Evolutionary conservation across 2,113 vertebrate species (phyloP), one percentile per base, ranked within the genome.

Genomic region (Lanius collurio): DNA sequence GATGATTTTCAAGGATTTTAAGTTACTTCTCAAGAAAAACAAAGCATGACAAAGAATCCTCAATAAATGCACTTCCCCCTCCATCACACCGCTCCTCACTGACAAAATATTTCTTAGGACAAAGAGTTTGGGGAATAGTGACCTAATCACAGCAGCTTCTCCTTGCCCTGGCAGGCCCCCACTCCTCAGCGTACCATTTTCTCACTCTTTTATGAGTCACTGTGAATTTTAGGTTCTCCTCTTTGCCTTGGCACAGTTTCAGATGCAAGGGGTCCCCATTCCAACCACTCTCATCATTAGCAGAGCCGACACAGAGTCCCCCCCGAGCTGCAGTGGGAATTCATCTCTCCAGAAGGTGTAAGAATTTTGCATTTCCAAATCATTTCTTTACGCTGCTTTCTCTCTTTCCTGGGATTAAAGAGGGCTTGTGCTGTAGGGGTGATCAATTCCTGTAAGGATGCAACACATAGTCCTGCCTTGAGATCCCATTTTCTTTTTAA

Each of bases 261-360:
- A 82, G 63, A 44, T 13, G 13, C 31, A 65, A 69, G 9, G 21
- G 23, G 4, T 44, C 19, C 39, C n/a, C 39, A n/a, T 46, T 79
- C 56, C 42, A 67, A 15, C 5, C 31, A 28, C 27, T 42, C 15
- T 33, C 13, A 12, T 27, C 18, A 3, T 35, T 24, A 53, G 27
- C 27, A 81, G 44, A 44, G 46, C 10, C 0, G 0, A 52, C 28
- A 37, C 5, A 19, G 2, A 50, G 49, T 46, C 8, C 0, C 8
- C 18, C 21, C 8, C 5, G 1, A 12, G 20, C 24, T 53, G 60
- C 78, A 75, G 59, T 1, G 1, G 20, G 17, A 81, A 59, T 55
- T 76, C 14, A 39, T 23, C 53, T 42, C 26, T 71, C 62, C 47
- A 55, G 42, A 89, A 85, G 7, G 5, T n/a, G 11, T 18, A 63